A percentile compares a stretch with the other conserved stretches of the same genome.
These are phyloP conservation scores for Perca flavescens DNA, from an alignment of 2,113 vertebrate species.

Conservation along the genomic window DNA sequence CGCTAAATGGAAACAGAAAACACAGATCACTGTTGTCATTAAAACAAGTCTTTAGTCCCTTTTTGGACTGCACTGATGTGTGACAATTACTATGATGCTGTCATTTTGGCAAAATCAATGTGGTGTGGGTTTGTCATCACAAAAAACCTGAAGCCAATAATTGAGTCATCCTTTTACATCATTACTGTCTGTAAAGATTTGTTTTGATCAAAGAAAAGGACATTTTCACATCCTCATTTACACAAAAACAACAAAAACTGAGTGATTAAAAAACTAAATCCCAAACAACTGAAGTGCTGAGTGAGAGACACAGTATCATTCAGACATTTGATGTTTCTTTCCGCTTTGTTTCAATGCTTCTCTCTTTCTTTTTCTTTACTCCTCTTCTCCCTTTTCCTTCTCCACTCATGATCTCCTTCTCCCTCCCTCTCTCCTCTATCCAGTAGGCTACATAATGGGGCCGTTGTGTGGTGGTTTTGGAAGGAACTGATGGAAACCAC, in stretches of 20 bases:
- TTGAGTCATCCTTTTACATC: not conserved
- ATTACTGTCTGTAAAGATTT: not conserved
- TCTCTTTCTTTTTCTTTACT: slow-evolving; percentile 9
- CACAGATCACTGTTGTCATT: slow-evolving; percentile 30
- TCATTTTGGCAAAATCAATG: slow-evolving; percentile 1
- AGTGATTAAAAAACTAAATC: not conserved
- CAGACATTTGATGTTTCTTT: slow-evolving; percentile 13
- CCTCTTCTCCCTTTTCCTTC: slow-evolving; percentile 14
- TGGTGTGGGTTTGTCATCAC: not conserved
- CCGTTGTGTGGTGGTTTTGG: slow-evolving; percentile 83
- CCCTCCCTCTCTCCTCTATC: slow-evolving; percentile 48
- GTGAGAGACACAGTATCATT: not conserved
- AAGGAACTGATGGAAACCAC: slow-evolving; percentile 82
- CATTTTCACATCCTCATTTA: not conserved
- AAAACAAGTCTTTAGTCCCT: not conserved
- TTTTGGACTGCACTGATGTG: not conserved
- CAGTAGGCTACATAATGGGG: slow-evolving; percentile 78
- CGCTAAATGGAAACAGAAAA: slow-evolving; percentile 81
- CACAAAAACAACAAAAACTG: not conserved
- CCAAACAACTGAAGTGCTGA: not conserved
- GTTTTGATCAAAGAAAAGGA: not conserved
- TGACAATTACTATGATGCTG: not conserved
- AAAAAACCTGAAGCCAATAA: not conserved
- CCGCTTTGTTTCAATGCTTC: slow-evolving; percentile 22
- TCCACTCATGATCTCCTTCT: slow-evolving; percentile 34